Evolutionary conservation across 2,797 vertebrate species (phyloP), one percentile per base, ranked within the genome.

Genomic region (Pogonophryne albipinna): DNA sequence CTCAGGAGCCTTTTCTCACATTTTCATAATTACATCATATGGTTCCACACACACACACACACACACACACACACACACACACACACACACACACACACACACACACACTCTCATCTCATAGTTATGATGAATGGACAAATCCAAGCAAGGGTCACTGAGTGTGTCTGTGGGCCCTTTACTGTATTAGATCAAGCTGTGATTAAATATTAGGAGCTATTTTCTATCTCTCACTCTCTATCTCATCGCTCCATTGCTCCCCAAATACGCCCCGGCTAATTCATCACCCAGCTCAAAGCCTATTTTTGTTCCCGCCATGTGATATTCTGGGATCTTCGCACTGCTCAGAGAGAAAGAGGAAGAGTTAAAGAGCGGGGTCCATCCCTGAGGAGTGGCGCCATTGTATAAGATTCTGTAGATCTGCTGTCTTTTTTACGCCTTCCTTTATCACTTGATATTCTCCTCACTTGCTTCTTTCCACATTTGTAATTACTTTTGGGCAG

Each of bases 201-300:
- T 86, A 86, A 89, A 90, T 85, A 88, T 87, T 79, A 84, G 64
- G 63, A 86, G 75, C 87, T 85, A 80, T 85, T 83, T 73, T 83
- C 68, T 80, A 1, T 81, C 52, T 67, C 59, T 75, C 65, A 23
- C 52, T 66, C 62, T 74, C 45, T 69, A 59, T 69, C 46, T 42
- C 50, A n/a, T 53, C 34, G 15, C 79, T 67, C 83, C 55, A 60
- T 63, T 6, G 73, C 79, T 83, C 79, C 79, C 74, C 83, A 82
- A 86, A 85, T 84, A 87, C 19, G 55, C 76, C 78, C 69, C 10
- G 66, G 79, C 82, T 85, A 85, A 89, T 91, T 90, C 68, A 90
- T 91, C 87, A 89, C 68, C 63, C 64, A 34, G 71, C 73, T 84
- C 70, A 57, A 71, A 82, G 72, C 81, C 83, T 80, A 75, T 90